Evolutionary conservation across 2,888 invertebrate species (phyloP).

Genomic region (Tenthredo scrophulariae): DNA sequence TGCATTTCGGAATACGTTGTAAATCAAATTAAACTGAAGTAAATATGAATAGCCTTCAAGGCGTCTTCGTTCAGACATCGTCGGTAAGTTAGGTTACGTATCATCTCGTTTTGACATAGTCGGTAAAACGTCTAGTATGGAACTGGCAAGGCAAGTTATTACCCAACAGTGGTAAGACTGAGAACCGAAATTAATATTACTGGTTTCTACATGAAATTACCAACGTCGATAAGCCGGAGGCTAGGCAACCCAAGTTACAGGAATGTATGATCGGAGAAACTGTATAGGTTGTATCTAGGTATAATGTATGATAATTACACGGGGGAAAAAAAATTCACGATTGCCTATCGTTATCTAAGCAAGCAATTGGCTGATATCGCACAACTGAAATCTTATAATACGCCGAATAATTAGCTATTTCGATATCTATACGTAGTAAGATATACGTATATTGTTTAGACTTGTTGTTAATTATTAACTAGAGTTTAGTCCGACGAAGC

Average conservation of each 20-base stretch:
- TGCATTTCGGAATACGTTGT: too few relatives aligned
- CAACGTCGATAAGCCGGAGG: not conserved
- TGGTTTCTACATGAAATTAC: not conserved
- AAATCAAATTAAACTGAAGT: not conserved
- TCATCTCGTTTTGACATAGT: not conserved
- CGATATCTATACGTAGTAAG: not conserved
- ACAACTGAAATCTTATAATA: not conserved
- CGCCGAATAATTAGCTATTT: not conserved
- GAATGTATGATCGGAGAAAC: not conserved
- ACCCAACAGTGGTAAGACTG: not conserved
- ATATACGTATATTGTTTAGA: not conserved
- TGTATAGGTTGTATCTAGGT: not conserved
- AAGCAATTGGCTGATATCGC: not conserved
- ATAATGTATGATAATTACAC: not conserved
- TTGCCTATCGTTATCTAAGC: not conserved
- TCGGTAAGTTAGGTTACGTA: not conserved
- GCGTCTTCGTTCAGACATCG: not conserved
- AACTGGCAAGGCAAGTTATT: not conserved
- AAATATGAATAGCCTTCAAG: not conserved
- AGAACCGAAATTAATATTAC: not conserved
- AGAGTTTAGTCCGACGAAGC: not conserved
- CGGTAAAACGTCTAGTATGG: not conserved
- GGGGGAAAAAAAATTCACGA: not conserved
- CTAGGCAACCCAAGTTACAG: not conserved
- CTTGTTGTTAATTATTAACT: not conserved